Evolutionary conservation across 2,888 invertebrate species (phyloP).

Genomic region (Drosophila subquinaria): DNA sequence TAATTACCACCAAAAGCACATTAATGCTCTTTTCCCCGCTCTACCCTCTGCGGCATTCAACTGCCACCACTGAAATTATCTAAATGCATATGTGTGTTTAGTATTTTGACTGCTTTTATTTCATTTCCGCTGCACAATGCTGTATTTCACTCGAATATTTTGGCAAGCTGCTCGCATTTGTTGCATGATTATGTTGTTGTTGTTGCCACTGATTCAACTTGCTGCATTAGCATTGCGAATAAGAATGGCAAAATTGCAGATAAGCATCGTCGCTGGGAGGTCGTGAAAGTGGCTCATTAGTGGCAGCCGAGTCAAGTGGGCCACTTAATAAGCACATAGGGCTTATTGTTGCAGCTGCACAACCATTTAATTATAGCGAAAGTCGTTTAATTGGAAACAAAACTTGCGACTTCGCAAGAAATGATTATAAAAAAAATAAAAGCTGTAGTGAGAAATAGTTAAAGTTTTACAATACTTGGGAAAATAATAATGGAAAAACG

Average conservation of each 20-base stretch:
- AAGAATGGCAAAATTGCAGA: conserved; percentile 65
- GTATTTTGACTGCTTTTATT: conserved; percentile 54
- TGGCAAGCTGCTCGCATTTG: conserved; percentile 42
- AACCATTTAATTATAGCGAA: conserved; percentile 5
- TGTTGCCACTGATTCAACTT: conserved; percentile 52
- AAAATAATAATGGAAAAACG: neutral
- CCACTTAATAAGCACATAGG: conserved; percentile 56
- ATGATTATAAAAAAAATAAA: neutral
- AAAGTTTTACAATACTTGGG: conserved; percentile 1
- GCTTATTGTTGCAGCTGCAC: conserved; percentile 37
- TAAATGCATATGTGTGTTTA: neutral
- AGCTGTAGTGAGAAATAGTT: neutral
- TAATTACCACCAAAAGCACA: conserved; percentile 67
- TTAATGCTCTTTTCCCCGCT: conserved; percentile 48
- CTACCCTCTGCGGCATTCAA: conserved; percentile 22
- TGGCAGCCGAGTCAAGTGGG: conserved; percentile 45
- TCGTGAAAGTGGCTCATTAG: conserved; percentile 48
- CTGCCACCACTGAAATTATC: conserved; percentile 12
- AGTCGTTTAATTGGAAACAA: neutral
- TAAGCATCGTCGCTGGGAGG: conserved; percentile 29
- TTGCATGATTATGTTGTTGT: conserved; percentile 21
- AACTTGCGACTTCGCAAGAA: neutral
- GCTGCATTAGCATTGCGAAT: conserved; percentile 64
- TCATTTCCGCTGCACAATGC: conserved; percentile 60
- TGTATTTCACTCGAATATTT: conserved; percentile 54